Conservation (phyloP, 2,888 invertebrate species). For the Agrypnus murinus region DNA sequence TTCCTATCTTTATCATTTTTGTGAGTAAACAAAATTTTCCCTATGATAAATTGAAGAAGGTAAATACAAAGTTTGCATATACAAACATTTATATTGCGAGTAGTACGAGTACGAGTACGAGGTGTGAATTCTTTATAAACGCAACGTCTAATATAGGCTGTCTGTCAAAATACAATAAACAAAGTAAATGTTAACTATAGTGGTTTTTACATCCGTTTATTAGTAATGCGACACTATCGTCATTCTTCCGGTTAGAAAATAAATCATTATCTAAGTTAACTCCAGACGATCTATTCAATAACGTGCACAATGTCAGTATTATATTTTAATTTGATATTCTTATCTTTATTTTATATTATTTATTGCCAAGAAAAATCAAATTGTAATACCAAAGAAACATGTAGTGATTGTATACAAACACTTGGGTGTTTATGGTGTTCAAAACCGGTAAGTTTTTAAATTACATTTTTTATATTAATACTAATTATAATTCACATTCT, state of each 20-base stretch:
- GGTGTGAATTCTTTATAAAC: too few relatives aligned
- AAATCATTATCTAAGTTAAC: neutral
- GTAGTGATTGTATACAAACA: slow-evolving; percentile 71
- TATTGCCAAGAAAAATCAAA: slow-evolving; percentile 39
- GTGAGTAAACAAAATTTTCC: slow-evolving; percentile 11
- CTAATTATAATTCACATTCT: neutral
- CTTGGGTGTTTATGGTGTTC: slow-evolving; percentile 73
- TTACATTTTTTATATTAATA: neutral
- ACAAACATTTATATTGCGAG: neutral
- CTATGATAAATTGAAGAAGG: neutral
- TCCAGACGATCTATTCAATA: slow-evolving; percentile 1
- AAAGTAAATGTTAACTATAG: neutral
- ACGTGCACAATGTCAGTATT: slow-evolving; percentile 9
- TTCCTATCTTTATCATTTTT: neutral
- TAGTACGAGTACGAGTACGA: too few relatives aligned
- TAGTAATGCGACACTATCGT: slow-evolving; percentile 34
- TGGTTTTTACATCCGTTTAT: slow-evolving; percentile 23
- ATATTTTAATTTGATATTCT: slow-evolving; percentile 13
- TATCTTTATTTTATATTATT: slow-evolving; percentile 27
- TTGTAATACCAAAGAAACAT: slow-evolving; percentile 69
- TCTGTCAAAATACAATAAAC: too few relatives aligned
- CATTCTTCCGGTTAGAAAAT: slow-evolving; percentile 34
- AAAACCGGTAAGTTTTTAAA: slow-evolving; percentile 58
- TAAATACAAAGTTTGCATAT: too few relatives aligned
- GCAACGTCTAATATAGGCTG: too few relatives aligned